These are phyloP conservation scores for Diaprepes abbreviatus DNA, from an alignment of 2,888 invertebrate species.

Conservation along the genomic window DNA sequence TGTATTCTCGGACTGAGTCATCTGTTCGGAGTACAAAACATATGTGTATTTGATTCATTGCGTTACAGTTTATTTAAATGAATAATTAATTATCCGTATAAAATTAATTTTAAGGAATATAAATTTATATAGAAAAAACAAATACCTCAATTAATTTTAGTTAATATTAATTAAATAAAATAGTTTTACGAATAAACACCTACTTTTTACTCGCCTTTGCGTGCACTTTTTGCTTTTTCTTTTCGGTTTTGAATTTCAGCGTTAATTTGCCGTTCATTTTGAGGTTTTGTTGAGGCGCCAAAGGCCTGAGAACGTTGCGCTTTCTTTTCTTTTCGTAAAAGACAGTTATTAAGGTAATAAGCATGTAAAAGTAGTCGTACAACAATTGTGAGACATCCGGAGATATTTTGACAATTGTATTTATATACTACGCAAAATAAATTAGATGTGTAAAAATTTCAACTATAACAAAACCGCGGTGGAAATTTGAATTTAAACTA, in stretches of 20 bases:
- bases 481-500: no score
- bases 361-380: not conserved
- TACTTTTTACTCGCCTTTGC: not conserved
- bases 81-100: no score
- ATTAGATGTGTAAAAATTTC: no score
- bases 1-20: not conserved
- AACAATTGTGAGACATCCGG: not conserved
- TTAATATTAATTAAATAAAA: no score
- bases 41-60: no score
- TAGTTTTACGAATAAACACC: not conserved
- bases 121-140: no score
- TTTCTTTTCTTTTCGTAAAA: not conserved
- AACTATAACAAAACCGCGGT: no score
- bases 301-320: not conserved
- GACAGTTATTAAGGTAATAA: not conserved
- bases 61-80: no score
- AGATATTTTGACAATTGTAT: not conserved
- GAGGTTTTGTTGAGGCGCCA: conserved; percentile 21
- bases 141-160: no score
- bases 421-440: no score
- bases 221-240: not conserved
- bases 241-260: conserved; percentile 3
- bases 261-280: conserved; percentile 9
- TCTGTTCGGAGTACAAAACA: no score
- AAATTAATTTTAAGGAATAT: no score